Evolutionary conservation across 2,797 vertebrate genomes (phyloP).

Genomic region (Botia almorhae): DNA sequence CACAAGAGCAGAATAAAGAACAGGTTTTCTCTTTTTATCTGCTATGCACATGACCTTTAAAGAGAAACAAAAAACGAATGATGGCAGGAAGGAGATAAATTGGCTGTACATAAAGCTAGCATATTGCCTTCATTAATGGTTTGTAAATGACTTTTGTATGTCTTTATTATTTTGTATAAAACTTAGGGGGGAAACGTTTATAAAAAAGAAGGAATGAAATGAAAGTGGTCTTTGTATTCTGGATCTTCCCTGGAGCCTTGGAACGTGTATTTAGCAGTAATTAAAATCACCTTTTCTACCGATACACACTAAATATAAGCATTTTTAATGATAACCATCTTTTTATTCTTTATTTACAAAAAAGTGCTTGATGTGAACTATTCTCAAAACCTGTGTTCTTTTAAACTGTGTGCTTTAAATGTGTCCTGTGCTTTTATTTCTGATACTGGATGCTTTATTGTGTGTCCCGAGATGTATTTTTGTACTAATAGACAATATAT

Average conservation of each 20-base stretch:
- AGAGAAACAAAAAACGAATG: conserved; percentile 64
- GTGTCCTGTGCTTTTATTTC: conserved; percentile 88
- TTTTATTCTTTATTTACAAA: conserved; percentile 76
- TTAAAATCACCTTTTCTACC: conserved; percentile 88
- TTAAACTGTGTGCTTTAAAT: conserved; percentile 71
- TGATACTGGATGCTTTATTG: conserved; percentile 94
- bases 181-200: conserved; percentile 79
- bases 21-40: conserved; percentile 83
- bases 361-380: conserved; percentile 86
- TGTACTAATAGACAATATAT: conserved; percentile 99
- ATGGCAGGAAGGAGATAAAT: conserved; percentile 67
- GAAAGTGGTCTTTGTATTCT: conserved; percentile 88
- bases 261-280: conserved; percentile 91
- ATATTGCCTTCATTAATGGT: conserved; percentile 96
- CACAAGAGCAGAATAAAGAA: conserved; percentile 67
- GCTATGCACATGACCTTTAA: conserved; percentile 87
- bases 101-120: conserved; percentile 95
- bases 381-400: conserved; percentile 79
- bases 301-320: conserved; percentile 79
- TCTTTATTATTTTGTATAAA: conserved; percentile 98
- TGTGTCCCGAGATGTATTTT: conserved; percentile 99
- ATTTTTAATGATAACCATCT: conserved; percentile 84
- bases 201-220: conserved; percentile 66
- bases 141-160: conserved; percentile 96
- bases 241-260: conserved; percentile 93